Base-by-base conservation (phyloP, 2,888 invertebrate genomes). In the Heliconius ethilla region DNA sequence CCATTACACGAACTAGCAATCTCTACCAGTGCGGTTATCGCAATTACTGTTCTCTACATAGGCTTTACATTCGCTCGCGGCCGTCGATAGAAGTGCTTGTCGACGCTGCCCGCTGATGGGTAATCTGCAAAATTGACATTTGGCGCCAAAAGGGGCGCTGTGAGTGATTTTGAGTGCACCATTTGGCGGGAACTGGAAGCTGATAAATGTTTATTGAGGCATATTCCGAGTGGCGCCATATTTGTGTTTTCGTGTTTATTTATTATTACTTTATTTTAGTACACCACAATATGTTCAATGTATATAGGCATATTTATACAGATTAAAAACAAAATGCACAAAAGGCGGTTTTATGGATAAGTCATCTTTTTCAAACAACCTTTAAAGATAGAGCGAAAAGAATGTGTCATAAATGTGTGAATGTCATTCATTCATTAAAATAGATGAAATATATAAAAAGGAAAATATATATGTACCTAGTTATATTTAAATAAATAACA, bases 101-200 rank as follows among this genome's bases (percentile, higher is more conserved):
- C 86, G 86, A 87, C 83, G 86, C 86, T 87, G 83, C 75, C 86
- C 85, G 84, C 83, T 86, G 87, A 87, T 88, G 88, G 86, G 86
- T 88, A 89, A 90, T 92, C 89, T 89, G 88, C 89, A 88, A 90
- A 91, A 92, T 92, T 86, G 90, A 90, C 91, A 91, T 90, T 92
- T 87, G 89, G 90, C 91, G 90, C 91, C 92, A 89, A 89, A 89
- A 89, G 88, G 86, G 87, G 84, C 86, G 84, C 84, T 86, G 82
- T 85, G 87, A 88, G 86, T 87, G 89, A 90, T 88, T 87, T 87
- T 85, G 85, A 89, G 88, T 87, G 87, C 86, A 83, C 86, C 87
- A 89, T 90, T 89, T 88, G 89, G 86, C 86, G 88, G 84, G 85
- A 88, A 87, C 87, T 87, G 86, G 84, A 85, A 84, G 83, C 82